Conservation (phyloP, 64 coral and sea anemone species). For the Stichodactyla mertensii region DNA sequence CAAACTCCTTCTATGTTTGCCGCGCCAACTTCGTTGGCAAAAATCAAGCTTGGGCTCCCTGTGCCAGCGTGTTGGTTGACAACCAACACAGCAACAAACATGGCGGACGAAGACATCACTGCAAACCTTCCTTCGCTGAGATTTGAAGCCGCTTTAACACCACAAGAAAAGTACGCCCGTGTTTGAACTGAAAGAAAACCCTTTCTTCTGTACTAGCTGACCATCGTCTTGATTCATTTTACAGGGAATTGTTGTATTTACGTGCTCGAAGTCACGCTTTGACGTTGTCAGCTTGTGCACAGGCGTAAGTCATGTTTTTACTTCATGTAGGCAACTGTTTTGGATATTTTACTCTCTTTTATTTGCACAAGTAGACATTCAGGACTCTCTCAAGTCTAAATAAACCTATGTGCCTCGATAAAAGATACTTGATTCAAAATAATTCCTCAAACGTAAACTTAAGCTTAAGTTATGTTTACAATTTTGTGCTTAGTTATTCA, state of each 20-base stretch:
- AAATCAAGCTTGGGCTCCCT: neutral
- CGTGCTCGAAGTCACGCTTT: constrained; percentile 77
- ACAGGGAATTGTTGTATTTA: constrained; percentile 74
- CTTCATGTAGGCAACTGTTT: neutral
- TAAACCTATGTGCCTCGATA: no score
- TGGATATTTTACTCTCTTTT: neutral
- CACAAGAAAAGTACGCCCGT: constrained; percentile 60
- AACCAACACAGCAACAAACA: constrained; percentile 56
- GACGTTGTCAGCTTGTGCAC: constrained; percentile 64
- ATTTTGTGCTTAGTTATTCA: neutral
- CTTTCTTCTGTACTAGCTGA: neutral
- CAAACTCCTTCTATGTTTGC: no score
- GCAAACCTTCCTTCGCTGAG: constrained; percentile 68
- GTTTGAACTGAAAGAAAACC: neutral
- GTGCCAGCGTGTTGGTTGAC: neutral
- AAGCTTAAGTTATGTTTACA: neutral
- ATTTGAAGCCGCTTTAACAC: constrained; percentile 83
- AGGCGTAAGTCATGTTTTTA: constrained; percentile 58
- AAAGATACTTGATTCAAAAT: no score
- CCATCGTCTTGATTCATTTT: neutral
- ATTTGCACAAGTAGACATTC: neutral
- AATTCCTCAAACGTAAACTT: no score
- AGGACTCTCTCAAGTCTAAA: neutral
- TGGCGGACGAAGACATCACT: constrained; percentile 81
- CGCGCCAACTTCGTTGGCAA: no score